phyloP scores from a whole-genome alignment of 1,140 invertebrate genomes.

The Bradynema listronoti region DNA sequence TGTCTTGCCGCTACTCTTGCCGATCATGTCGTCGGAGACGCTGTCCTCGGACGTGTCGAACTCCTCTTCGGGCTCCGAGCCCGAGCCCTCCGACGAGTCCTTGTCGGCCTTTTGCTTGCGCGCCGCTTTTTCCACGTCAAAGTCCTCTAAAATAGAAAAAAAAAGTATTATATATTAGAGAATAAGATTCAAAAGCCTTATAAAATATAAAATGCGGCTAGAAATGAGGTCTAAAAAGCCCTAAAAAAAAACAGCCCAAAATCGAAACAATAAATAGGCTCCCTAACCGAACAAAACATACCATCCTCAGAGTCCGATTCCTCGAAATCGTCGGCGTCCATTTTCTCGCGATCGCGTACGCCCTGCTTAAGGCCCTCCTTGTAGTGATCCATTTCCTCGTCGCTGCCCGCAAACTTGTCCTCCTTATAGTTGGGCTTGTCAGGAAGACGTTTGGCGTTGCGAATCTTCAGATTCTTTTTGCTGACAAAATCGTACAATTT shows the following conservation, averaged over 20 bases:
- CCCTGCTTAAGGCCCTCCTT: conserved; percentile 79
- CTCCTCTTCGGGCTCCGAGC: conserved; percentile 56
- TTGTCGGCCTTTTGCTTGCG: conserved; percentile 60
- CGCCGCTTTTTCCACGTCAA: conserved; percentile 59
- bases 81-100: conserved; percentile 48
- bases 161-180: no score
- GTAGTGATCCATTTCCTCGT: conserved; percentile 94
- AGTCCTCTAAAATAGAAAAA: conserved; percentile 42
- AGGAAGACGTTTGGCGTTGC: conserved; percentile 82
- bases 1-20: no score
- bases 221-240: no score
- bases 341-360: conserved; percentile 68
- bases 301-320: conserved; percentile 54
- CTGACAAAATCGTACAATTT: conserved; percentile 91
- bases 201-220: no score
- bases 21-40: conserved; percentile 44
- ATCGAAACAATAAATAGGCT: no score
- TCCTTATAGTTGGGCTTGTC: conserved; percentile 32
- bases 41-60: conserved; percentile 38
- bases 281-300: no score
- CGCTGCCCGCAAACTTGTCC: conserved; percentile 76
- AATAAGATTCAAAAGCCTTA: no score
- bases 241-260: no score
- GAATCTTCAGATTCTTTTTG: conserved; percentile 84
- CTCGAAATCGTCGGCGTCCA: conserved; percentile 24